Base-by-base conservation (phyloP, 2,797 vertebrate genomes). In the Sarcoramphus papa region DNA sequence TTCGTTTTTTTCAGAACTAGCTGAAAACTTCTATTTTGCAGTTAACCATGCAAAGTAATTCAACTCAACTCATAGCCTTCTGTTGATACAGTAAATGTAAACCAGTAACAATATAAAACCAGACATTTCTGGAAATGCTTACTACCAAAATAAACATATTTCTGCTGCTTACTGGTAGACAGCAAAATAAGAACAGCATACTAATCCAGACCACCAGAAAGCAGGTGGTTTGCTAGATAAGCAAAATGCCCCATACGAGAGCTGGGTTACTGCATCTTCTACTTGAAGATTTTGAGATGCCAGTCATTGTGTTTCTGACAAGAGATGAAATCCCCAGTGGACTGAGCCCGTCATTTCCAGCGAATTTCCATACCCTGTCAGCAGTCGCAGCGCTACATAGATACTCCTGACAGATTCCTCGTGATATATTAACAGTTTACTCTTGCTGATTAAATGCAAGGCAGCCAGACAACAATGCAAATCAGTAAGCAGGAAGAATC, bases 131-230 rank as follows among this genome's bases (percentile, higher is more conserved):
- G 85, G 53, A 95, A 93, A 90, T 19, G 90, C 63, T 97, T 92
- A 97, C 96, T 94, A 88, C 92, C 93, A 98, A 98, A 98, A 98
- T 94, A 98, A 98, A 96, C 96, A 96, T 89, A 97, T 97, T 98
- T 98, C 97, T 98, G 96, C 95, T 97, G 57, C 43, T 97, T 90
- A 40, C 30, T 28, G 47, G 40, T 56, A 77, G 85, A 85, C 74
- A 93, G 90, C 65, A 73, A 83, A 81, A 92, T 9, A 92, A 96
- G 90, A 92, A 89, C 57, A 96, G 97, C 98, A 98, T 85, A 77
- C 88, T 80, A 95, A 98, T 92, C 88, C 92, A 96, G 95, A 96
- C 37, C 37, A 37, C 37, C 62, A 92, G 96, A 85, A 79, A 95
- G 97, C 97, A 98, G 96, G 97, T 98, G 98, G 93, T 96, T 88